phyloP scores from a whole-genome alignment of 2,888 invertebrate genomes.

The Charanyca ferruginea region DNA sequence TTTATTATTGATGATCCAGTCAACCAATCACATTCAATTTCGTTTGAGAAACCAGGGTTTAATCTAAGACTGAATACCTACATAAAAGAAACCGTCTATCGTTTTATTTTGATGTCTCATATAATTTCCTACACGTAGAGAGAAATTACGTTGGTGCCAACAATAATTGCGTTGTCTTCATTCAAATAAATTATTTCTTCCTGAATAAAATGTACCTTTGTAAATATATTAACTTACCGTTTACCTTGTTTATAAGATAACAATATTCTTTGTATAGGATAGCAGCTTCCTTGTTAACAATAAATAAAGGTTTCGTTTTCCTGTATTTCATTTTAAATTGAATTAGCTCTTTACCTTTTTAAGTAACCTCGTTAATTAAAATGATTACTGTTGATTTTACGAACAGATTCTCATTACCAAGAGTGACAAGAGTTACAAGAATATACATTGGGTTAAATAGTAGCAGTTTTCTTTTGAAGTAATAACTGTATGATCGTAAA shows the following conservation, averaged over 20 bases:
- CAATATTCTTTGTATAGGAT: slow-evolving; percentile 41
- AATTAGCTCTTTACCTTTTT: slow-evolving; percentile 7
- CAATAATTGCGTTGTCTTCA: slow-evolving; percentile 15
- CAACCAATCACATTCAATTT: background rate
- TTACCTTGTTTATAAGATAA: slow-evolving; percentile 52
- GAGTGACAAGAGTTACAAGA: background rate
- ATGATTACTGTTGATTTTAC: slow-evolving; percentile 4
- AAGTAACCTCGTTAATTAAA: slow-evolving; percentile 10
- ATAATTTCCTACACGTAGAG: background rate
- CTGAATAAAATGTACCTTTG: slow-evolving; percentile 45
- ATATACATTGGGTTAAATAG: too few relatives aligned
- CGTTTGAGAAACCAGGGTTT: background rate
- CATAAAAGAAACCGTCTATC: background rate
- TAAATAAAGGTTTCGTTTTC: slow-evolving; percentile 45
- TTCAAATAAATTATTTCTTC: slow-evolving; percentile 46
- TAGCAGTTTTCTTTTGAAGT: too few relatives aligned
- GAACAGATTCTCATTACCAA: background rate
- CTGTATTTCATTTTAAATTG: slow-evolving; percentile 36
- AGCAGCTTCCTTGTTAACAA: slow-evolving; percentile 45
- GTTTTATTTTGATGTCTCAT: background rate
- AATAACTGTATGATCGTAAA: too few relatives aligned
- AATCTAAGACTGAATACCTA: background rate
- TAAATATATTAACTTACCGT: slow-evolving; percentile 50
- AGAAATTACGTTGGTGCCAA: slow-evolving; percentile 14
- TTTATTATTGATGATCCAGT: too few relatives aligned